A percentile compares a stretch with the other conserved stretches of the same genome.
Evolutionary conservation across 2,797 vertebrate species (phyloP).

Genomic region (Crocodylus rhombifer): DNA sequence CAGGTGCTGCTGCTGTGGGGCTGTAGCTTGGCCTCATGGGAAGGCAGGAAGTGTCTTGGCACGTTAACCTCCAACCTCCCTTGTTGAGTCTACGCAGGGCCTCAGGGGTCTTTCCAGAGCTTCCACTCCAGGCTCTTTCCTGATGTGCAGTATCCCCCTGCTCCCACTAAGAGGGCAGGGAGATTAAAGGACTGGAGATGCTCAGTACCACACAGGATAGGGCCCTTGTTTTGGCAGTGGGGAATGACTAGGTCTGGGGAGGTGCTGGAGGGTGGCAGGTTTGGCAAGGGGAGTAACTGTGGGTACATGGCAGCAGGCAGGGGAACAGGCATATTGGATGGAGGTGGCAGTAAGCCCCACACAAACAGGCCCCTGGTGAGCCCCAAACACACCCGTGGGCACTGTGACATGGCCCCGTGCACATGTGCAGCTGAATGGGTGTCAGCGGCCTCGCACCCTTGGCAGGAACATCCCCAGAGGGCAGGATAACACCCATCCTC

Average conservation of each 20-base stretch:
- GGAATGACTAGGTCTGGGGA: neutral
- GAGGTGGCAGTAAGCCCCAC: too few species aligned
- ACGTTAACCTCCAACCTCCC: neutral
- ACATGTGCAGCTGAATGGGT: neutral
- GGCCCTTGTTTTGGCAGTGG: neutral
- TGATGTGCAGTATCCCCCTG: neutral
- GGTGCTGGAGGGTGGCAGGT: neutral
- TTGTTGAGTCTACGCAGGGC: too few species aligned
- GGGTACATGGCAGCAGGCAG: too few species aligned
- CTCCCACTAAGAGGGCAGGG: neutral
- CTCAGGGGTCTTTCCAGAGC: too few species aligned
- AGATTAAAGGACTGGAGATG: too few species aligned
- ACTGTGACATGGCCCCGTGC: neutral
- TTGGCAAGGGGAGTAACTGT: neutral
- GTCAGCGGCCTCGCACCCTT: neutral
- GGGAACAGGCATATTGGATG: too few species aligned
- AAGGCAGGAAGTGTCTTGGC: neutral
- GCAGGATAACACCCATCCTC: neutral
- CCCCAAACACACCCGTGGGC: neutral
- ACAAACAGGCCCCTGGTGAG: too few species aligned
- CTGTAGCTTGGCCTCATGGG: neutral
- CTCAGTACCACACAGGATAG: neutral
- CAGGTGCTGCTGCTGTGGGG: neutral
- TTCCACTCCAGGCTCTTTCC: neutral
- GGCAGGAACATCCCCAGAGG: accelerated